These are phyloP conservation scores for Ametastegia equiseti DNA, from an alignment of 2,888 invertebrate species.

Conservation along the genomic window DNA sequence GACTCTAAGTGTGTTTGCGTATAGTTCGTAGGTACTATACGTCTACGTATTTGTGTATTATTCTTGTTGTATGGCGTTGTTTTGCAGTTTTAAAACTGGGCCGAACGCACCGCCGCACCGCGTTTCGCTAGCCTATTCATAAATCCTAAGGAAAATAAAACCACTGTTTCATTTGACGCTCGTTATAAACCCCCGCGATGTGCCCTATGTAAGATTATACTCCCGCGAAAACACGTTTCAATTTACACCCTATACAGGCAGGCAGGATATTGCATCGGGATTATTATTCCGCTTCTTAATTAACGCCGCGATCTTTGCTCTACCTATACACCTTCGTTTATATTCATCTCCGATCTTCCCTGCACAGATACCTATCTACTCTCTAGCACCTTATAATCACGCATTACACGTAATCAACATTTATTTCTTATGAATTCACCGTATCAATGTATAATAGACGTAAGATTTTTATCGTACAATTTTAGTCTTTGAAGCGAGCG, in stretches of 20 bases:
- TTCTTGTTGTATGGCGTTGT: neutral
- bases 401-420: neutral
- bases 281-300: neutral
- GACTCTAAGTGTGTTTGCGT: no score
- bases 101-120: neutral
- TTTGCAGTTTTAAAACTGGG: constrained; percentile 37
- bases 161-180: neutral
- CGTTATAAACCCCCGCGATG: neutral
- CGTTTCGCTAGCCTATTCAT: constrained; percentile 24
- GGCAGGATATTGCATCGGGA: neutral
- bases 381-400: neutral
- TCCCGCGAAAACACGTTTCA: neutral
- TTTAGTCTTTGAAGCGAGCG: neutral
- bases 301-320: neutral
- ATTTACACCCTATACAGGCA: constrained; percentile 1
- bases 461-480: neutral
- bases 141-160: constrained; percentile 19
- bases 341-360: neutral
- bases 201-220: neutral
- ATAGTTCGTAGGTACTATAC: neutral
- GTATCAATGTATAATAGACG: constrained; percentile 3
- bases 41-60: neutral
- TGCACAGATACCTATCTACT: neutral
- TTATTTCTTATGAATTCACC: constrained; percentile 1
- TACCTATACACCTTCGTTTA: neutral